Conservation (phyloP, 2,888 invertebrate species). For the Conistra vaccinii region DNA sequence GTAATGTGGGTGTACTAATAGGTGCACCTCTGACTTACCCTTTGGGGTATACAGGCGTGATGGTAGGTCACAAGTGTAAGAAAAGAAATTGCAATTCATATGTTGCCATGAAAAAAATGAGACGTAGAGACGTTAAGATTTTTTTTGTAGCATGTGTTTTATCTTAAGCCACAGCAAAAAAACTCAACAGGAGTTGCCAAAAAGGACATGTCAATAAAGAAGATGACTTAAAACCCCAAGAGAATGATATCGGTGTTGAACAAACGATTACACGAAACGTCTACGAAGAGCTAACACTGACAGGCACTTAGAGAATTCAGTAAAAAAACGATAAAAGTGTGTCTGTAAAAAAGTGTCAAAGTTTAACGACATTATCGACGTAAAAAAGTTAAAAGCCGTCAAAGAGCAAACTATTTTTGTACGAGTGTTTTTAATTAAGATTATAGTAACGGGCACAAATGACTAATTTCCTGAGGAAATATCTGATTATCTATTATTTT, state of each 20-base stretch:
- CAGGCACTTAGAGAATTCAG: conserved; percentile 78
- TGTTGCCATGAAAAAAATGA: not conserved
- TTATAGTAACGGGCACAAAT: conserved; percentile 80
- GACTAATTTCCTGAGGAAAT: conserved; percentile 86
- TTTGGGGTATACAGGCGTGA: too few species aligned
- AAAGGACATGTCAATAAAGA: conserved; percentile 60
- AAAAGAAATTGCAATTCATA: not conserved
- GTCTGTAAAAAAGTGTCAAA: conserved; percentile 85
- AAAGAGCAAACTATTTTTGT: conserved; percentile 70
- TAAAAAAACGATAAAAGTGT: conserved; percentile 72
- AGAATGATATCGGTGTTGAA: conserved; percentile 51
- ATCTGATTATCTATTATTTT: conserved; percentile 78
- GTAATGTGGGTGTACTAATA: too few species aligned
- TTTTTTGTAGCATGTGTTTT: conserved; percentile 19
- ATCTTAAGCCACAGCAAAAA: conserved; percentile 34
- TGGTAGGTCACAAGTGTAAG: not conserved
- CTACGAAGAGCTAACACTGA: conserved; percentile 70
- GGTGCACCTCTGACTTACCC: too few species aligned
- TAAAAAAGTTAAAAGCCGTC: conserved; percentile 77
- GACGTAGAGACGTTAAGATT: not conserved
- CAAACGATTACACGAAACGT: conserved; percentile 47
- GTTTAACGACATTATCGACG: conserved; percentile 79
- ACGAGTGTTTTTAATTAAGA: conserved; percentile 85
- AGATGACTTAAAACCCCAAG: conserved; percentile 58
- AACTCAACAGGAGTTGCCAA: conserved; percentile 56